phyloP scores from a whole-genome alignment of 2,113 vertebrate genomes.

The Pteruthius melanotis region DNA sequence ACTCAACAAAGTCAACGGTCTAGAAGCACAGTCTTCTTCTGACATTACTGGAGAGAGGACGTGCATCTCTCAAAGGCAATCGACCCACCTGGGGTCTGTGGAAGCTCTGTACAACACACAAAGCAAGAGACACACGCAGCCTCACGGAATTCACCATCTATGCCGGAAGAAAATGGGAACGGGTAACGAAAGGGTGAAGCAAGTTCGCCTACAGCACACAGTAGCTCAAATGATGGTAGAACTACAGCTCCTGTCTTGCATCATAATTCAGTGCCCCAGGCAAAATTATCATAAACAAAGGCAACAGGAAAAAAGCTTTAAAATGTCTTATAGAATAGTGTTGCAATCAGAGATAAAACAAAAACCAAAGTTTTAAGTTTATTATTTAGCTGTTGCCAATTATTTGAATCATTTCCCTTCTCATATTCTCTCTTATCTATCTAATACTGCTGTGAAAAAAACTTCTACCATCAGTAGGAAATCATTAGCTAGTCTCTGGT shows the following conservation, averaged over 20 bases:
- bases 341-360: neutral
- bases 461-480: neutral
- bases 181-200: neutral
- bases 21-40: neutral
- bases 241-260: neutral
- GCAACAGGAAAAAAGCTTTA: neutral
- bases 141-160: neutral
- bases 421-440: neutral
- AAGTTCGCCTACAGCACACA: neutral
- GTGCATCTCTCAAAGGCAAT: neutral
- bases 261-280: neutral
- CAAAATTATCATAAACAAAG: neutral
- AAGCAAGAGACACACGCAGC: neutral
- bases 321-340: neutral
- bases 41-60: neutral
- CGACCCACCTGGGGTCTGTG: accelerated
- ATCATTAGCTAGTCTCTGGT: neutral
- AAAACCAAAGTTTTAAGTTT: neutral
- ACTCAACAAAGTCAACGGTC: neutral
- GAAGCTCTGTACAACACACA: neutral
- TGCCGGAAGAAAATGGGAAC: neutral
- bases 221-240: neutral
- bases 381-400: neutral
- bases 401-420: neutral
- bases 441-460: neutral